Conservation (phyloP, 2,797 vertebrate genomes). For the Platalea minor region DNA sequence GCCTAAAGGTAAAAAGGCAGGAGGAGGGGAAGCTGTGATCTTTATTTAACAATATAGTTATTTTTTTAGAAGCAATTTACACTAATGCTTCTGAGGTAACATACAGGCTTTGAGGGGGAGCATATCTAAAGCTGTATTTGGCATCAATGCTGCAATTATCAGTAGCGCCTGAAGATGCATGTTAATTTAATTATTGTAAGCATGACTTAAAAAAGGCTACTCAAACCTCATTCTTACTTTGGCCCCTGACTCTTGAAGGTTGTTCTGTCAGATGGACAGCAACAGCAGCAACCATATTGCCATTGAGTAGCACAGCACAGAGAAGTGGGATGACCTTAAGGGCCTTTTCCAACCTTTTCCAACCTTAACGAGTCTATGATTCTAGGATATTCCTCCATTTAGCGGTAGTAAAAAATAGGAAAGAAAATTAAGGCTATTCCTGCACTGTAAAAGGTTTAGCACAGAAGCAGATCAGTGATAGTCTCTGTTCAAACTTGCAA, state of each 20-base stretch:
- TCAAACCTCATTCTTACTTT: not conserved
- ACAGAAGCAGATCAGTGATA: not conserved
- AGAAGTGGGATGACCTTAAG: not conserved
- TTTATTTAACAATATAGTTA: not conserved
- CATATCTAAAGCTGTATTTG: not conserved
- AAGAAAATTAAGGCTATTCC: not conserved
- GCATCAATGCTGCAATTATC: not conserved
- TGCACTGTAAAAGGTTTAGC: not conserved
- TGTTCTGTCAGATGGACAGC: not conserved
- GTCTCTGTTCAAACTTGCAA: not conserved
- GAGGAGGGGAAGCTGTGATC: not conserved
- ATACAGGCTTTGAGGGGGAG: not conserved
- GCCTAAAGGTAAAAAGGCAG: not conserved
- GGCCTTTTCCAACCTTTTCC: no score
- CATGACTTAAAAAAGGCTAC: not conserved
- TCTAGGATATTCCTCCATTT: not conserved
- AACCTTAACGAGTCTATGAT: no score
- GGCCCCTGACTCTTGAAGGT: not conserved
- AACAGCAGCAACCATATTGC: not conserved
- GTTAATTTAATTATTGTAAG: not conserved
- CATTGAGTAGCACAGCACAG: not conserved
- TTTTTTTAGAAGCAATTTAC: not conserved
- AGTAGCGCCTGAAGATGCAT: not conserved
- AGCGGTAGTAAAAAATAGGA: not conserved
- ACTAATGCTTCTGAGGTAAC: not conserved